A percentile compares a stretch with the other conserved stretches of the same genome.
phyloP scores from a whole-genome alignment of 2,888 invertebrate species.

The Mesorhabditis belari region DNA sequence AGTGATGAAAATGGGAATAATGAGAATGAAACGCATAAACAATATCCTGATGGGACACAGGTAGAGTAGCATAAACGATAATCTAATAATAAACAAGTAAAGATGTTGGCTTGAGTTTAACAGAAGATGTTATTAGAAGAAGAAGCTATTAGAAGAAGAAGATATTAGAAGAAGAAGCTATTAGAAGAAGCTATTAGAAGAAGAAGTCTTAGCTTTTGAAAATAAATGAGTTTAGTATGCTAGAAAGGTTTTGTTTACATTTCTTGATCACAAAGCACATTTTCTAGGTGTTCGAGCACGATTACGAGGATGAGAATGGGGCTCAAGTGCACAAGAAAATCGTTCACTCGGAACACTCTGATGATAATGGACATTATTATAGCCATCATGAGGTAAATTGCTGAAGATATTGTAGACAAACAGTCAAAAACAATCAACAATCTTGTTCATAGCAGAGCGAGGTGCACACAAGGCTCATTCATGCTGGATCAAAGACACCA shows the following conservation, averaged over 20 bases:
- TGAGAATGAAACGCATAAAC: background rate
- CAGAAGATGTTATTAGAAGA: too few relatives aligned
- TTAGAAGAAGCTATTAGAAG: too few relatives aligned
- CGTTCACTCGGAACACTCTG: background rate
- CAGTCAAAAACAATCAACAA: too few relatives aligned
- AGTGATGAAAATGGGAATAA: background rate
- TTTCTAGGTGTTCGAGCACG: background rate
- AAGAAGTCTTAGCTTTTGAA: too few relatives aligned
- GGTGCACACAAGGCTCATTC: background rate
- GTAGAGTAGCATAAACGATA: too few relatives aligned
- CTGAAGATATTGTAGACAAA: background rate
- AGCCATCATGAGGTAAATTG: background rate
- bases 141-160: too few relatives aligned
- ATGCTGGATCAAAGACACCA: background rate
- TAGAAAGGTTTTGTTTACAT: too few relatives aligned
- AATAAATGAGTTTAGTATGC: too few relatives aligned
- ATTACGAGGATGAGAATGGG: background rate
- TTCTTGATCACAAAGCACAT: too few relatives aligned
- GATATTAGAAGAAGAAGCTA: too few relatives aligned
- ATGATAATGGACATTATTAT: background rate
- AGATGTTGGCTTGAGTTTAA: too few relatives aligned
- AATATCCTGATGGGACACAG: background rate
- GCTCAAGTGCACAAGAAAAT: background rate
- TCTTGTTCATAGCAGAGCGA: background rate
- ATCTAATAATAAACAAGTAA: too few relatives aligned